These are phyloP conservation scores for Dasysyrphus tricinctus DNA, from an alignment of 2,888 invertebrate genomes.

Conservation along the genomic window DNA sequence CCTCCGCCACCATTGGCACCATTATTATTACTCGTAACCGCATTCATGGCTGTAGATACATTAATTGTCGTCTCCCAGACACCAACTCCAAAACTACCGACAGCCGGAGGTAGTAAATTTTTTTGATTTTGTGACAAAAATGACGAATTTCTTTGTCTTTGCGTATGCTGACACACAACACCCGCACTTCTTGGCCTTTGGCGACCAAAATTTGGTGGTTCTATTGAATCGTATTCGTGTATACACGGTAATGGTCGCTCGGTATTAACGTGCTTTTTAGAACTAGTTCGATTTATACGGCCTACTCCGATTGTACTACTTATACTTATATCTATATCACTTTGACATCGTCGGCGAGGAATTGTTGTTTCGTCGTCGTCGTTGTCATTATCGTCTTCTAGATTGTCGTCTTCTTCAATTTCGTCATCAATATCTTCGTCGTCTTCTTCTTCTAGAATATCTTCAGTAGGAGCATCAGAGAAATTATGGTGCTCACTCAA, in stretches of 20 bases:
- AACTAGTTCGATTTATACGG: slow-evolving; percentile 57
- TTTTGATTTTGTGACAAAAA: slow-evolving; percentile 34
- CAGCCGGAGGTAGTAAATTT: slow-evolving; percentile 50
- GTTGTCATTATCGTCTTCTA: slow-evolving; percentile 78
- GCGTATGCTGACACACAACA: slow-evolving; percentile 60
- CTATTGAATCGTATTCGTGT: slow-evolving; percentile 61
- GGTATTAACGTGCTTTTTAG: slow-evolving; percentile 46
- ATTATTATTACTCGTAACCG: slow-evolving; percentile 69
- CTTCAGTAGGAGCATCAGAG: slow-evolving; percentile 65
- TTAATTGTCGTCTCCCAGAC: slow-evolving; percentile 77
- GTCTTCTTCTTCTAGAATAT: slow-evolving; percentile 51
- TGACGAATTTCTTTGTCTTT: slow-evolving; percentile 22
- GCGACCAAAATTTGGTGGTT: slow-evolving; percentile 27
- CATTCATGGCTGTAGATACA: slow-evolving; percentile 76
- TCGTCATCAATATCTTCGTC: slow-evolving; percentile 77
- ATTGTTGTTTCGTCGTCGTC: slow-evolving; percentile 76
- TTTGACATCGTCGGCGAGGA: slow-evolving; percentile 43
- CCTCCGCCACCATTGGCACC: slow-evolving; percentile 75
- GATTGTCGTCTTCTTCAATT: slow-evolving; percentile 74
- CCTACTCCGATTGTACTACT: slow-evolving; percentile 50
- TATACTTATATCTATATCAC: slow-evolving; percentile 70
- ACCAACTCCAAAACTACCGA: slow-evolving; percentile 49
- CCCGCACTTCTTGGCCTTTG: slow-evolving; percentile 18
- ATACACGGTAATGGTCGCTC: slow-evolving; percentile 58
- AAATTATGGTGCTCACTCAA: slow-evolving; percentile 79